These are phyloP conservation scores for Cotesia chilonis DNA, from an alignment of 1,140 invertebrate genomes.

Conservation along the genomic window DNA sequence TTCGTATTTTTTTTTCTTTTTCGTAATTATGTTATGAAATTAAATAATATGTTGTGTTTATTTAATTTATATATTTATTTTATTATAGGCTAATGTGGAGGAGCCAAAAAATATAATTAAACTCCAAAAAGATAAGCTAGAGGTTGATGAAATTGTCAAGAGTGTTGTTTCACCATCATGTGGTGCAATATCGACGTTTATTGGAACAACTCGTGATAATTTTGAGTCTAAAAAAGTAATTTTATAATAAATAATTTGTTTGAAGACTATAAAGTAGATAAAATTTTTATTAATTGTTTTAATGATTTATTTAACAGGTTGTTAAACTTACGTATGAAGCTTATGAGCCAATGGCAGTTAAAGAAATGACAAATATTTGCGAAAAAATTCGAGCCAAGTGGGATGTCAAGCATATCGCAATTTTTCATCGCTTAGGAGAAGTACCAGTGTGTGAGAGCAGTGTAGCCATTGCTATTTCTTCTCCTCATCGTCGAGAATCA, in stretches of 20 bases:
- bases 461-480: constrained; percentile 89
- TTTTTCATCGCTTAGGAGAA: constrained; percentile 83
- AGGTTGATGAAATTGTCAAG: constrained; percentile 74
- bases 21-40: constrained; percentile 12
- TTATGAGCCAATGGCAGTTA: constrained; percentile 90
- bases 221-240: constrained; percentile 84
- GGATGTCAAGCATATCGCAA: constrained; percentile 80
- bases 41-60: constrained; percentile 13
- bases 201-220: constrained; percentile 90
- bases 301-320: constrained; percentile 69
- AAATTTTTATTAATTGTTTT: constrained; percentile 6
- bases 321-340: constrained; percentile 90
- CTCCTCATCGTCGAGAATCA: constrained; percentile 84
- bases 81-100: constrained; percentile 62
- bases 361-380: constrained; percentile 84
- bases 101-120: constrained; percentile 65
- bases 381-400: constrained; percentile 75
- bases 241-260: constrained; percentile 26
- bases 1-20: constrained; percentile 47
- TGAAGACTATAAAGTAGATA: no score
- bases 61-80: constrained; percentile 19
- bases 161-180: constrained; percentile 77
- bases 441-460: constrained; percentile 91
- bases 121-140: constrained; percentile 74
- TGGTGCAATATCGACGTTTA: constrained; percentile 89